phyloP scores from a whole-genome alignment of 2,113 vertebrate species.

The Passer domesticus region DNA sequence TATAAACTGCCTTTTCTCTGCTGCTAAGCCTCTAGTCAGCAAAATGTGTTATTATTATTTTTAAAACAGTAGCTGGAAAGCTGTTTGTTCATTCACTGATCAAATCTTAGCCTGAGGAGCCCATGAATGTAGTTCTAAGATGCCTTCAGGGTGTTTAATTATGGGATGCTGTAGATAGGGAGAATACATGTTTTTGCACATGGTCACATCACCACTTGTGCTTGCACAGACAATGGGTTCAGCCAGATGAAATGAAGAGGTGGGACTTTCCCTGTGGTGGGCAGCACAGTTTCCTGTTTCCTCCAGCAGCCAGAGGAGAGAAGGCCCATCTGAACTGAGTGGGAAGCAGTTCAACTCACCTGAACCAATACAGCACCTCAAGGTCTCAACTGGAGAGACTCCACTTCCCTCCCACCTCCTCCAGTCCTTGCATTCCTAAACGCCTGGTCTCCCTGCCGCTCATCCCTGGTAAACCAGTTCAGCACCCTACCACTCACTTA shows the following conservation, averaged over 20 bases:
- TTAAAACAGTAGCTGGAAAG: not conserved
- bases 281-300: not conserved
- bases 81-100: not conserved
- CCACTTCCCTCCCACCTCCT: not conserved
- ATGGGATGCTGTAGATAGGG: not conserved
- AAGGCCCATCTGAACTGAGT: not conserved
- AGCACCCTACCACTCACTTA: not conserved
- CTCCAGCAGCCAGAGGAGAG: not conserved
- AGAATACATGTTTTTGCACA: not conserved
- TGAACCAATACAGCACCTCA: not conserved
- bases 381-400: not conserved
- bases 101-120: not conserved
- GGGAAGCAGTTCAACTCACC: not conserved
- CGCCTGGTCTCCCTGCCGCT: not conserved
- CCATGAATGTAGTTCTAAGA: not conserved
- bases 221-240: not conserved
- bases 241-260: not conserved
- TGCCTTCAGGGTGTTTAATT: not conserved
- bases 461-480: not conserved
- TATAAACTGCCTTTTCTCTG: not conserved
- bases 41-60: not conserved
- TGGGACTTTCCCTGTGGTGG: not conserved
- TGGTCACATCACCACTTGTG: not conserved
- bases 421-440: rapidly evolving
- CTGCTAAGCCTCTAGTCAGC: not conserved